Percentiles rank a stretch among this genome's conserved stretches.
phyloP scores from a whole-genome alignment of 2,888 invertebrate species.

The Cetonia aurata region DNA sequence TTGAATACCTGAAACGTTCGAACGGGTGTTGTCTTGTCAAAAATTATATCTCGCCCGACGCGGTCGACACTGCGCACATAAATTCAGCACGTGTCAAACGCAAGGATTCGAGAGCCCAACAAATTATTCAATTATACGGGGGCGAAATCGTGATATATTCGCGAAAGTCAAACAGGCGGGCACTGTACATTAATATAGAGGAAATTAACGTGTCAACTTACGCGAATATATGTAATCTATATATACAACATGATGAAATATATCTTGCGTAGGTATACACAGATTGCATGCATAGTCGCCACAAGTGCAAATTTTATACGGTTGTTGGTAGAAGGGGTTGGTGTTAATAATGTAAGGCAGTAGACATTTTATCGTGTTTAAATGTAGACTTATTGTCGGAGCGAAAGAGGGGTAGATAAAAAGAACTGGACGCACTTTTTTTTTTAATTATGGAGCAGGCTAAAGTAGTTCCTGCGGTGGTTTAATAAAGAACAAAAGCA shows the following conservation, averaged over 20 bases:
- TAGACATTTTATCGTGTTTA: no score
- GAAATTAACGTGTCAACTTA: constrained; percentile 53
- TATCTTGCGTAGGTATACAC: constrained; percentile 9
- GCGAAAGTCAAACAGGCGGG: constrained; percentile 48
- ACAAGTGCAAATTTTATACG: no score
- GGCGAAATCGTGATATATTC: constrained; percentile 49
- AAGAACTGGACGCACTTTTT: no score
- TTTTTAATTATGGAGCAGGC: no score
- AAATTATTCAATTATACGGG: constrained; percentile 48
- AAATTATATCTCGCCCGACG: constrained; percentile 23
- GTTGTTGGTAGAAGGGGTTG: no score
- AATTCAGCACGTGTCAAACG: constrained; percentile 43
- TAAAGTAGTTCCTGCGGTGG: no score
- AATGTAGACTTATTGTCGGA: no score
- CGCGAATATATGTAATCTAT: constrained; percentile 21
- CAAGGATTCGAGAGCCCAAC: constrained; percentile 48
- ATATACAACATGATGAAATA: constrained; percentile 28
- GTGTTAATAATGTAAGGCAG: no score
- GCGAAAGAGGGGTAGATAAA: no score
- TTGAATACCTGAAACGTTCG: constrained; percentile 29
- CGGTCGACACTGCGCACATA: constrained; percentile 17
- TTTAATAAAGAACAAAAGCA: no score
- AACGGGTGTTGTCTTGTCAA: constrained; percentile 27
- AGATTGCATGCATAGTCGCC: no score
- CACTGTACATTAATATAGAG: constrained; percentile 51